Evolutionary conservation across 2,888 invertebrate genomes (phyloP).

Genomic region (Hydriomena furcata): DNA sequence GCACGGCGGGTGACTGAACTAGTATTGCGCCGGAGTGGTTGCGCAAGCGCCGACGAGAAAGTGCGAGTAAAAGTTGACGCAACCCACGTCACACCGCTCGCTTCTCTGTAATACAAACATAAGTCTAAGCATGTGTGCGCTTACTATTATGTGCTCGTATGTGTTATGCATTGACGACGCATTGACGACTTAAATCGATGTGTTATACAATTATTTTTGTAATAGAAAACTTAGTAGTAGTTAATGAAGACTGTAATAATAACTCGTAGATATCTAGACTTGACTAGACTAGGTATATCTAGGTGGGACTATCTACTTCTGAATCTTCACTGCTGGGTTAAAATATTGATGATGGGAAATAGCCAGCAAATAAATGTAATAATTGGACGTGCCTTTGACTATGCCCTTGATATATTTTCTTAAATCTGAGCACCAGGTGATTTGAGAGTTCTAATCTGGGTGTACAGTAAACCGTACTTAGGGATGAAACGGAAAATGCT

Average conservation of each 20-base stretch:
- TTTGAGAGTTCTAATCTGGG: no score
- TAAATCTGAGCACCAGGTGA: no score
- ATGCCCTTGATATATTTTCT: no score
- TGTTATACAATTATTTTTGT: slow-evolving; percentile 63
- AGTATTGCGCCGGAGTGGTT: slow-evolving; percentile 69
- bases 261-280: no score
- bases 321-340: no score
- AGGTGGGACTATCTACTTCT: no score
- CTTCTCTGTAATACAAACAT: slow-evolving; percentile 55
- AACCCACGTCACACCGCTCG: slow-evolving; percentile 70
- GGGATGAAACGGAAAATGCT: no score
- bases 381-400: no score
- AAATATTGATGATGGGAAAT: no score
- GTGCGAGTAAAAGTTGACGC: slow-evolving; percentile 84
- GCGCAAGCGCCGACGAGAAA: slow-evolving; percentile 80
- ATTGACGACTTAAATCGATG: slow-evolving; percentile 66
- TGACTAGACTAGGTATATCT: no score
- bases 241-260: slow-evolving; percentile 9
- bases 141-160: slow-evolving; percentile 45
- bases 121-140: slow-evolving; percentile 36
- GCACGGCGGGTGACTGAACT: slow-evolving; percentile 61
- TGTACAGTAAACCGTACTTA: no score
- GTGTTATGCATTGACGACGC: slow-evolving; percentile 65
- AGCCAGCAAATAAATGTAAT: no score
- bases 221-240: slow-evolving; percentile 42